Conservation (phyloP, 2,797 vertebrate species). For the Danionella dracula region DNA sequence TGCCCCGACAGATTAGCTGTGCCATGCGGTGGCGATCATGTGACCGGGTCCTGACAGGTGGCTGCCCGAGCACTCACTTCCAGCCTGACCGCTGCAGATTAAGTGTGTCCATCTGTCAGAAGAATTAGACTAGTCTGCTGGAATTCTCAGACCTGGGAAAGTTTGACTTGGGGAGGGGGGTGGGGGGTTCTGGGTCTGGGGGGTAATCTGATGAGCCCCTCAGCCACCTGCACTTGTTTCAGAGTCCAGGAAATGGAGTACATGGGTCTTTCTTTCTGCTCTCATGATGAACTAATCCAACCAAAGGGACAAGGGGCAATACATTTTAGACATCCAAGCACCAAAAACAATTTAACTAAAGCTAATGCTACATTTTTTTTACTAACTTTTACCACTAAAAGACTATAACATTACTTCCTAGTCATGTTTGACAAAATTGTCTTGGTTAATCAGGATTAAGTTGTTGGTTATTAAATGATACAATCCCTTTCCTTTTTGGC, state of each 20-base stretch:
- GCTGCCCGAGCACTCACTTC: slow-evolving; percentile 56
- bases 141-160: slow-evolving; percentile 62
- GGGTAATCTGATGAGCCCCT: slow-evolving; percentile 62
- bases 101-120: slow-evolving; percentile 67
- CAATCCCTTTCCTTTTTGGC: too few relatives aligned
- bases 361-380: too few relatives aligned
- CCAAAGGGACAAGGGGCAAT: too few relatives aligned
- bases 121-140: slow-evolving; percentile 67
- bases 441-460: too few relatives aligned
- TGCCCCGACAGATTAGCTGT: not conserved
- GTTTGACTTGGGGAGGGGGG: slow-evolving; percentile 30
- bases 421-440: too few relatives aligned
- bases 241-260: slow-evolving; percentile 48
- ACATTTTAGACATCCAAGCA: too few relatives aligned
- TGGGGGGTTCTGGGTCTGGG: slow-evolving; percentile 46
- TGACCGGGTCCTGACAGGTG: slow-evolving; percentile 65
- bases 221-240: slow-evolving; percentile 66
- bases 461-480: too few relatives aligned
- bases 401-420: too few relatives aligned
- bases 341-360: too few relatives aligned
- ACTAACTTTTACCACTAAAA: too few relatives aligned
- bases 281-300: slow-evolving; percentile 28
- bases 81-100: slow-evolving; percentile 54
- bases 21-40: slow-evolving; percentile 22
- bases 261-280: slow-evolving; percentile 31